Conservation (phyloP, 2,797 vertebrate species). For the Graptemys geographica region DNA sequence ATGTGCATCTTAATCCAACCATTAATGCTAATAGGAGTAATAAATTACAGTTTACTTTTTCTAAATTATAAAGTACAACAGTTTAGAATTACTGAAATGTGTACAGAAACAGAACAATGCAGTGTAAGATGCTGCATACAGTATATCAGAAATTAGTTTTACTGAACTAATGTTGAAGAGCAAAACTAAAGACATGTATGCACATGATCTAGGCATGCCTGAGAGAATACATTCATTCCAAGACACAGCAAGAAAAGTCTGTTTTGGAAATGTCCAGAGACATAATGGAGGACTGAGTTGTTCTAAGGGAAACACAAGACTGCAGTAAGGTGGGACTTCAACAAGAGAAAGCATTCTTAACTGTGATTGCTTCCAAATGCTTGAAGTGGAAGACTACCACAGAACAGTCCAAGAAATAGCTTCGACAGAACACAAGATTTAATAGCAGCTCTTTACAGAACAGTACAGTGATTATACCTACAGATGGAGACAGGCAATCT, state of each 20-base stretch:
- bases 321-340: background rate
- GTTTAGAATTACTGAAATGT: background rate
- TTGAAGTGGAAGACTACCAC: rapidly evolving
- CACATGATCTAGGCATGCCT: background rate
- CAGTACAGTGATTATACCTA: background rate
- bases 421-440: background rate
- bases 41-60: background rate
- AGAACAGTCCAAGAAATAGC: background rate
- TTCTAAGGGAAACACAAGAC: background rate
- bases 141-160: background rate
- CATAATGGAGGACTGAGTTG: background rate
- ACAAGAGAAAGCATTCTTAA: background rate
- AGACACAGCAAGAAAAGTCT: background rate
- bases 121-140: background rate
- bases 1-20: background rate
- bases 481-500: background rate
- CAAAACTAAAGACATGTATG: background rate
- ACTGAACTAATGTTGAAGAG: background rate
- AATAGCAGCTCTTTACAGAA: background rate
- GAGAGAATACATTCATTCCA: background rate
- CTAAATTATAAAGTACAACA: background rate
- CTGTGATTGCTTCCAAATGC: background rate
- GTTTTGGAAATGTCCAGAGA: background rate
- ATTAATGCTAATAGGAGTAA: background rate
- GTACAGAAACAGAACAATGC: background rate